These are phyloP conservation scores for Parazoanthus atlanticus DNA, from an alignment of 92 coral and sea anemone species.

Conservation along the genomic window DNA sequence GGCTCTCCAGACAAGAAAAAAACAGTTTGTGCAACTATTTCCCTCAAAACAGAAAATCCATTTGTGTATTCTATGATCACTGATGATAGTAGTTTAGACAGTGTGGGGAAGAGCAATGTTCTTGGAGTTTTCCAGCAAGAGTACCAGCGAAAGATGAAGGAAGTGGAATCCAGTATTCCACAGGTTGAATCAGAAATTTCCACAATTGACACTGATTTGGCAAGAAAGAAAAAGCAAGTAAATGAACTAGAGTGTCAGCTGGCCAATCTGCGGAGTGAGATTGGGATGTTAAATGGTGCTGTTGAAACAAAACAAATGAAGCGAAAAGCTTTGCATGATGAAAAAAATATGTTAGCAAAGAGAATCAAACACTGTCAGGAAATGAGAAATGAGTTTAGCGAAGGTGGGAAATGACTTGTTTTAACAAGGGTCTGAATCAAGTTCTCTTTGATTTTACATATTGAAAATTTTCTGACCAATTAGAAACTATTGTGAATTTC, in stretches of 20 bases:
- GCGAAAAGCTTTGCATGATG: slow-evolving; percentile 2
- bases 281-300: slow-evolving; percentile 4
- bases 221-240: slow-evolving; percentile 28
- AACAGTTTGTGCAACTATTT: background rate
- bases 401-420: background rate
- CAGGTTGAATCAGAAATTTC: slow-evolving; percentile 28
- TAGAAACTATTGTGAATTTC: too few relatives aligned
- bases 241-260: background rate
- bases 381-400: slow-evolving; percentile 26
- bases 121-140: slow-evolving; percentile 42
- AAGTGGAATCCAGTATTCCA: slow-evolving; percentile 19
- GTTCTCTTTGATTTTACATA: too few relatives aligned
- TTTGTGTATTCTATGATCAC: slow-evolving; percentile 34
- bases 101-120: slow-evolving; percentile 26
- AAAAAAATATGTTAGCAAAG: slow-evolving; percentile 20
- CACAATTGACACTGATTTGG: background rate
- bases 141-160: slow-evolving; percentile 32
- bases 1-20: background rate
- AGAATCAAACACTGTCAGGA: slow-evolving; percentile 40
- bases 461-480: too few relatives aligned
- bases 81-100: slow-evolving; percentile 30
- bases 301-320: slow-evolving; percentile 32
- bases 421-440: too few relatives aligned
- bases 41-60: background rate
- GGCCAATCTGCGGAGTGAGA: slow-evolving; percentile 25